Base-by-base conservation (phyloP, 2,113 vertebrate species). In the Pluvialis apricaria region DNA sequence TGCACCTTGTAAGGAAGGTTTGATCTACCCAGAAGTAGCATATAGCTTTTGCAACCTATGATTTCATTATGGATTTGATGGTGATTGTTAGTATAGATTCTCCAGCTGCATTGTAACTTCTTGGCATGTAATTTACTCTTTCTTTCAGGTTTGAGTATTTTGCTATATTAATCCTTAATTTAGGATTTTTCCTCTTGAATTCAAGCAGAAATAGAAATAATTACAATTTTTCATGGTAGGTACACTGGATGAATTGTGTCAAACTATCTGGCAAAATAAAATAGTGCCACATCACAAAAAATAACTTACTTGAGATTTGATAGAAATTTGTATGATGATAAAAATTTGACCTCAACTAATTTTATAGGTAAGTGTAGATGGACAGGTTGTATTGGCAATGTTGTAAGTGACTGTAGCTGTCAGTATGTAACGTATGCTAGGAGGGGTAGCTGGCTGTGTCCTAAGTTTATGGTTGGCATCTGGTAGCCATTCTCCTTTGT, bases 151-250 rank as follows among this genome's bases (percentile, higher is more conserved):
- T 25, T 66, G 40, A 93, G 47, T 78, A 62, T 97, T 86, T 84
- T 88, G 88, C 44, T 91, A 3, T 76, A 62, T 88, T 95, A 92
- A 89, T 90, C 25, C 47, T 91, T 95, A 72, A 71, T 92, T 86
- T 95, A 86, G 84, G 58, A 82, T 85, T 97, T 97, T 97, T 89
- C 55, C 66, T n/a, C n/a, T n/a, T n/a, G n/a, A n/a, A n/a, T n/a
- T n/a, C n/a, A n/a, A n/a, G n/a, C n/a, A n/a, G n/a, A n/a, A n/a
- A n/a, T n/a, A n/a, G n/a, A n/a, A n/a, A n/a, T n/a, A n/a, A n/a
- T n/a, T n/a, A n/a, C n/a, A n/a, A n/a, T n/a, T n/a, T n/a, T 96
- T 79, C 36, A 34, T 97, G 54, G 82, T 91, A 89, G 64, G 17
- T 95, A 92, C 65, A 28, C 93, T 65, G 86, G 36, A n/a, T 64